These are phyloP conservation scores for Lamellibrachia columna DNA, from an alignment of 2,888 invertebrate species.

Conservation along the genomic window DNA sequence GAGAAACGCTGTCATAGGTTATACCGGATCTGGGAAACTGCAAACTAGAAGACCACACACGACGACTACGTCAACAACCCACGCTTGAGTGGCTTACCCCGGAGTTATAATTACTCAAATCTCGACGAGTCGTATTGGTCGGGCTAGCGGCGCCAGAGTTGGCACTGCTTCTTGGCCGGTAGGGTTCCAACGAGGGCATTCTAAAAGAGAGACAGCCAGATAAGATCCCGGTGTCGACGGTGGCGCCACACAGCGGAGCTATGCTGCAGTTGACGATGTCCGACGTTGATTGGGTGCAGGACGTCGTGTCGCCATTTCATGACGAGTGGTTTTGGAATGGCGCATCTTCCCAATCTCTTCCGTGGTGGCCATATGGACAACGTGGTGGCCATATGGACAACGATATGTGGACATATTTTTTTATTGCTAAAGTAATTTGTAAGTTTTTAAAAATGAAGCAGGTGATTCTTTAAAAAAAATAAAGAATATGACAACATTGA, in stretches of 20 bases:
- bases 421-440: neutral
- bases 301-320: neutral
- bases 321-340: neutral
- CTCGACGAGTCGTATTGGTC: neutral
- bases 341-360: neutral
- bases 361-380: neutral
- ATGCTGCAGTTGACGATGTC: neutral
- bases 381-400: neutral
- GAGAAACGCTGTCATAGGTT: neutral
- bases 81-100: conserved; percentile 9
- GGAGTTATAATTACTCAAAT: neutral
- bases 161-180: neutral
- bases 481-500: neutral
- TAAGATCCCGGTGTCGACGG: neutral
- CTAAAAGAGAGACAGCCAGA: conserved; percentile 5
- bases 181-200: neutral
- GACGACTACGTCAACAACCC: neutral
- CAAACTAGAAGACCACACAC: neutral
- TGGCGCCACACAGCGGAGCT: conserved; percentile 3
- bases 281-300: neutral
- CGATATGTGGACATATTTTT: neutral
- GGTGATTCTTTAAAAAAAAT: neutral
- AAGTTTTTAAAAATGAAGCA: neutral
- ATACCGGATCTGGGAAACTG: neutral
- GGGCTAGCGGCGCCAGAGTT: neutral